phyloP scores from a whole-genome alignment of 2,888 invertebrate species.

The Thumatha senex region DNA sequence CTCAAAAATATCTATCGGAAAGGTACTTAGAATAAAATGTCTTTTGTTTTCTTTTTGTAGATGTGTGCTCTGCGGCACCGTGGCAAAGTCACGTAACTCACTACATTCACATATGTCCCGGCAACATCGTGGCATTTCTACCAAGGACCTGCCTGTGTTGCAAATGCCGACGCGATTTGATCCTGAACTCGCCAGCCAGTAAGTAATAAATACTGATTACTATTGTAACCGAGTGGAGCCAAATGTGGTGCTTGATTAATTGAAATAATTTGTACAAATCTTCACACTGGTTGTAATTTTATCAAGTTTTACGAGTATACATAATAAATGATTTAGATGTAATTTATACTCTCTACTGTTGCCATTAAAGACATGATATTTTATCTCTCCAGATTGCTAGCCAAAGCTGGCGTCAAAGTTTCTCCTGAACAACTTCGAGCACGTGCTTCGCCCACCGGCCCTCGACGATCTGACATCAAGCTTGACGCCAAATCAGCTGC shows the following conservation, averaged over 20 bases:
- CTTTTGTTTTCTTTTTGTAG: constrained; percentile 52
- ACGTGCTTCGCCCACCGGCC: constrained; percentile 93
- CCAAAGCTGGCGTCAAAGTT: constrained; percentile 94
- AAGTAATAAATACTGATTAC: constrained; percentile 38
- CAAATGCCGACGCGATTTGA: constrained; percentile 97
- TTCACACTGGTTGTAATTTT: too few relatives aligned
- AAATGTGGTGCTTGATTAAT: too few relatives aligned
- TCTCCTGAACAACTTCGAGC: constrained; percentile 92
- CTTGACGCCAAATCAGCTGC: constrained; percentile 90
- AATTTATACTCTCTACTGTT: too few relatives aligned
- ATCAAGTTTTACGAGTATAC: too few relatives aligned
- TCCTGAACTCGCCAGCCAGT: constrained; percentile 93
- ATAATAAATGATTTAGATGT: too few relatives aligned
- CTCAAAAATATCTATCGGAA: neutral
- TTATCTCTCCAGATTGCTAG: constrained; percentile 84
- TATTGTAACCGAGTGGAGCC: neutral
- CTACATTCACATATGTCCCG: constrained; percentile 97
- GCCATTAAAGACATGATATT: neutral
- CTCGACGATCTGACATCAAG: constrained; percentile 89
- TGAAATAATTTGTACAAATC: too few relatives aligned
- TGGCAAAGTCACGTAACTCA: constrained; percentile 95
- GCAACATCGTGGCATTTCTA: constrained; percentile 96
- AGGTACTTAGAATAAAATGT: neutral
- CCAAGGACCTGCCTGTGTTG: constrained; percentile 95
- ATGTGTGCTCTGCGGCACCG: constrained; percentile 95